Evolutionary conservation across 2,113 vertebrate species (phyloP).

Genomic region (Cochlearius cochlearius): DNA sequence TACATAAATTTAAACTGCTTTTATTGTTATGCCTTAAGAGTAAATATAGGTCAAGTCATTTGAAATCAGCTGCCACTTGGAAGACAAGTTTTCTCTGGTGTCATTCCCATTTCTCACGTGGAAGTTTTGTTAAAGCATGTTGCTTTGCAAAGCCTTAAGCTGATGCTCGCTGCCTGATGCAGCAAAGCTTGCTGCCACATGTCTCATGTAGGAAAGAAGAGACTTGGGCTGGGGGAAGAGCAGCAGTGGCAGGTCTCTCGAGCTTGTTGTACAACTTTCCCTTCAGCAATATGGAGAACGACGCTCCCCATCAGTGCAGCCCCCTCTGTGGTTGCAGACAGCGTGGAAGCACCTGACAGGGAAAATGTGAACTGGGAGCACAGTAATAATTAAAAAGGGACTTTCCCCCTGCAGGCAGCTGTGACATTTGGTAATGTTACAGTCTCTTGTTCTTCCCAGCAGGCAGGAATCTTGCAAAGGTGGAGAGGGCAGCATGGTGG

Average conservation of each 20-base stretch:
- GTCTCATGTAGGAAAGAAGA: background rate
- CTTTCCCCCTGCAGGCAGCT: conserved; percentile 12
- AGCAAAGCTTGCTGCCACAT: background rate
- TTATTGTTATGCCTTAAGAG: conserved; percentile 2
- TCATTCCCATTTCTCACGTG: background rate
- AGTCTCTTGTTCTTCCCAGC: background rate
- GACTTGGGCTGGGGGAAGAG: background rate
- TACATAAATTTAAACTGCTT: background rate
- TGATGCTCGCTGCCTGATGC: background rate
- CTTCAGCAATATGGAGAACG: background rate
- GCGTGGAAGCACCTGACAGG: conserved; percentile 18
- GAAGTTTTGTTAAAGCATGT: background rate
- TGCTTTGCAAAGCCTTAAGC: background rate
- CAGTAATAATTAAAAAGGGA: conserved; percentile 6
- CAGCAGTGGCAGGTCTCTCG: background rate
- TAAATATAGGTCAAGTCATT: background rate
- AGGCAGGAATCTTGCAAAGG: background rate
- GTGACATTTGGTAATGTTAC: background rate
- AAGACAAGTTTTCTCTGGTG: conserved; percentile 8
- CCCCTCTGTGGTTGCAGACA: background rate
- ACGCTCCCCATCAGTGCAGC: background rate
- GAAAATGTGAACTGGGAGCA: conserved; percentile 14
- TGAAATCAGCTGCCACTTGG: background rate
- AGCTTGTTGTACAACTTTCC: background rate
- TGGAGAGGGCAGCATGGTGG: rapidly evolving